A percentile compares a stretch with the other conserved stretches of the same genome.
These are phyloP conservation scores for Pseudois nayaur DNA, from an alignment of 2,113 vertebrate genomes.

Conservation along the genomic window DNA sequence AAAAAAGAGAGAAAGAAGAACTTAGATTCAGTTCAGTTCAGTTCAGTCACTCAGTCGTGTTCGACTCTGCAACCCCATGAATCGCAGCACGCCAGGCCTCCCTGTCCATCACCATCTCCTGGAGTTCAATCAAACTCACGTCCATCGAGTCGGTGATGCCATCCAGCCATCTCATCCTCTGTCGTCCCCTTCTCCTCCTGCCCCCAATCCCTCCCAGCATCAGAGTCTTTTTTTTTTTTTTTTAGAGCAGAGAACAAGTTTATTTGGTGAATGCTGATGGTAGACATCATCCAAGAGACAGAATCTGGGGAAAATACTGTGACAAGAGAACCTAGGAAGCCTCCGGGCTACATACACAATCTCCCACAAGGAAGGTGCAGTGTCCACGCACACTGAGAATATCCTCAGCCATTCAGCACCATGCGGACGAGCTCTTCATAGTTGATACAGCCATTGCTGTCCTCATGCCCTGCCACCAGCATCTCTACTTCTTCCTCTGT, in stretches of 20 bases:
- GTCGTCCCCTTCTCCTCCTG: too few relatives aligned
- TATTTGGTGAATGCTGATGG: conserved; percentile 71
- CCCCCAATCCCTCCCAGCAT: too few relatives aligned
- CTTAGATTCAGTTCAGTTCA: not conserved
- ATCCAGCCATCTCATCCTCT: too few relatives aligned
- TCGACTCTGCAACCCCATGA: too few relatives aligned
- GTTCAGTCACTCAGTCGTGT: too few relatives aligned
- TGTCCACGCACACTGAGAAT: not conserved
- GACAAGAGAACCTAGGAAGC: not conserved
- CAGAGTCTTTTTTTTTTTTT: too few relatives aligned
- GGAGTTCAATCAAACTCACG: too few relatives aligned
- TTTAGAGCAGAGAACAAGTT: conserved; percentile 43
- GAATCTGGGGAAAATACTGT: not conserved
- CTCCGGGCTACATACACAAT: not conserved
- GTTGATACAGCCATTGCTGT: conserved; percentile 96
- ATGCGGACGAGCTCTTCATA: conserved; percentile 96
- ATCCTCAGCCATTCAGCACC: conserved; percentile 91
- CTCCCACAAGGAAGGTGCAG: conserved; percentile 31
- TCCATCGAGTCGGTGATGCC: too few relatives aligned
- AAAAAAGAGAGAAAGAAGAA: not conserved
- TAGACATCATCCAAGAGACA: conserved; percentile 26
- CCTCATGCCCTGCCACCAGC: conserved; percentile 92
- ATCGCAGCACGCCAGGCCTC: too few relatives aligned
- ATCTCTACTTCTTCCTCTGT: conserved; percentile 94
- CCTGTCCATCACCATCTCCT: too few relatives aligned